Percentiles rank a stretch among this genome's conserved stretches.
Conservation (phyloP, 2,888 invertebrate genomes). For the Heteropelma amictum region DNA sequence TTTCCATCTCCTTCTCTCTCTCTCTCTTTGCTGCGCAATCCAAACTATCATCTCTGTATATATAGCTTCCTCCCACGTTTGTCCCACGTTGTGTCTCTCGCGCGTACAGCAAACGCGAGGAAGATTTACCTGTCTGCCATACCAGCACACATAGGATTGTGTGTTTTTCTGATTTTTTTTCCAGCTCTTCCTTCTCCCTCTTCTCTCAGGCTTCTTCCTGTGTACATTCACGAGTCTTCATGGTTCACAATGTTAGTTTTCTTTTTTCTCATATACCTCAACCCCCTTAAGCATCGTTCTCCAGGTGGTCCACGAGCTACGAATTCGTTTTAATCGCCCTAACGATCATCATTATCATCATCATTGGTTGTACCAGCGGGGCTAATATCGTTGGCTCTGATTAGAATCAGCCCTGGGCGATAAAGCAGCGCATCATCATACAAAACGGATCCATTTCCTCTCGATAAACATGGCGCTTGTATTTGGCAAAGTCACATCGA, state of each 20-base stretch:
- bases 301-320: conserved; percentile 66
- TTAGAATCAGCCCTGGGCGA: conserved; percentile 59
- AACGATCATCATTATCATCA: conserved; percentile 64
- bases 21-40: conserved; percentile 2
- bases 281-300: conserved; percentile 58
- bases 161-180: conserved; percentile 16
- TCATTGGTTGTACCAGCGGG: conserved; percentile 47
- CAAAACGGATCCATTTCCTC: neutral
- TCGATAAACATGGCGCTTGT: conserved; percentile 43
- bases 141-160: conserved; percentile 11
- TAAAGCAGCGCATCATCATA: conserved; percentile 11
- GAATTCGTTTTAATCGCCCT: conserved; percentile 60
- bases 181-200: conserved; percentile 20
- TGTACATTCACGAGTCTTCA: conserved; percentile 8
- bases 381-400: conserved; percentile 63
- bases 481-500: conserved; percentile 58
- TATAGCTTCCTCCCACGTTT: conserved; percentile 12
- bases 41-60: conserved; percentile 9
- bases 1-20: conserved; percentile 36
- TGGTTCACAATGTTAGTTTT: conserved; percentile 51
- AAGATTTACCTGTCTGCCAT: conserved; percentile 18
- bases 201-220: conserved; percentile 14
- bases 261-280: conserved; percentile 55
- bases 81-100: conserved; percentile 21
- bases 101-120: neutral